Evolutionary conservation across 2,888 invertebrate genomes (phyloP), one percentile per base, ranked within the genome.

Genomic region (Mamestra brassicae): DNA sequence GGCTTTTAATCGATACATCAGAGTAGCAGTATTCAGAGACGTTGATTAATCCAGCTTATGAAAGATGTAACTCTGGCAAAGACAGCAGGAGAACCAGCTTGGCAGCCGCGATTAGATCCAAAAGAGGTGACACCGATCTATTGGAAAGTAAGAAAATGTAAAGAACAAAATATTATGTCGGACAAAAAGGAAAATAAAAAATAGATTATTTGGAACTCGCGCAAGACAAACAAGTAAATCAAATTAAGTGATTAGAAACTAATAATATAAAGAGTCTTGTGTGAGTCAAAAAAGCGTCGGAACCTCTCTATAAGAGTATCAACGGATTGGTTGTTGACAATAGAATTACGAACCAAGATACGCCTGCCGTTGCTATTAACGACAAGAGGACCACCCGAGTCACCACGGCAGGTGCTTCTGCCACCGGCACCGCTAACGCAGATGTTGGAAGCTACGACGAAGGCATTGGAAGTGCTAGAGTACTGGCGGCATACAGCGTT

Each of bases 101-200:
- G 57, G 78, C 92, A 92, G 3, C 91, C 92, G 13, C 69, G 64
- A 0, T 64, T 81, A 5, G 89, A 86, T 8, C 88, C 89, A 80
- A 91, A 93, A 7, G 93, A 93, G 2, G 87, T 85, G 1, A 93
- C 74, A 66, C 93, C 93, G 65, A 92, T 87, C 93, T 93, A 87
- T 13, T 50, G 50, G 66, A 34, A 76, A 70, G 17, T 2, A 60
- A 58, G 15, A 10, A 8, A 55, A 55, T 55, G 52, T 52, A 15
- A 52, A 52, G 15, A 52, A 13, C 50, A 4, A n/a, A 13, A 57
- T 57, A 50, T 50, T 45, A 45, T 45, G 45, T 8, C 7, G 45
- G 45, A 45, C 45, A 10, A 8, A 45, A 45, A 45, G 45, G 8
- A 45, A 45, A 8, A 8, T 2, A 45, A 45, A 10, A 45, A 45